A percentile compares a stretch with the other conserved stretches of the same genome.
These are phyloP conservation scores for Ranitomeya variabilis DNA, from an alignment of 2,113 vertebrate genomes.

Conservation along the genomic window DNA sequence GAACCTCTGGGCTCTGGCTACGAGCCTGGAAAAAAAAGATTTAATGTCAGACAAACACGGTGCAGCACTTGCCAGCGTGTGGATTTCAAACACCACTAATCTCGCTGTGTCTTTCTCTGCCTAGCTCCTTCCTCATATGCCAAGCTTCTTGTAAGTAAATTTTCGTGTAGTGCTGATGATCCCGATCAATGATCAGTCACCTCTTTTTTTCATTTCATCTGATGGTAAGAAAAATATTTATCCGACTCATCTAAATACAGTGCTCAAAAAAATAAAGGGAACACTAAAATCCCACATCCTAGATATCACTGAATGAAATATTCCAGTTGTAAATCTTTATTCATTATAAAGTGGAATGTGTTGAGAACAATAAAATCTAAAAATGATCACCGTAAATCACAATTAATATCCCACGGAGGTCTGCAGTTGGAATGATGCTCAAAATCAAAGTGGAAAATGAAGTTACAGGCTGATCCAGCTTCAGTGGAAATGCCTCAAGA, in stretches of 20 bases:
- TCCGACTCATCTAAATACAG: background rate
- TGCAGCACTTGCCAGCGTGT: background rate
- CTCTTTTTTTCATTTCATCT: background rate
- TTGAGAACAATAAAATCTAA: no score
- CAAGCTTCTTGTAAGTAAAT: constrained; percentile 18
- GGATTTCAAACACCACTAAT: constrained; percentile 1
- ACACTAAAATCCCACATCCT: background rate
- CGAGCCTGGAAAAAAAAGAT: background rate
- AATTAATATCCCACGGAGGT: no score
- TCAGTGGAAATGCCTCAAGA: no score
- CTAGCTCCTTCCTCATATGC: constrained; percentile 15
- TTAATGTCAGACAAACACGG: constrained; percentile 19
- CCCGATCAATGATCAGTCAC: constrained; percentile 14
- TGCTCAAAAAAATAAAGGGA: background rate
- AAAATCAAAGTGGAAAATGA: no score
- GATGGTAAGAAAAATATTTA: background rate
- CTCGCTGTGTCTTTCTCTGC: background rate
- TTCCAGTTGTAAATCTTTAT: no score
- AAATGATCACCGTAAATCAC: no score
- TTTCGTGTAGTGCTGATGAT: constrained; percentile 18
- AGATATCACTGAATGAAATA: background rate
- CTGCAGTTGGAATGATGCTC: no score
- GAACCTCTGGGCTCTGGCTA: background rate
- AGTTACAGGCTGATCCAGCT: no score
- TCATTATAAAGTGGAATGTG: no score